Percentiles rank a stretch among this genome's conserved stretches.
phyloP scores from a whole-genome alignment of 2,888 invertebrate genomes.

The Hirtodrosophila confusa region DNA sequence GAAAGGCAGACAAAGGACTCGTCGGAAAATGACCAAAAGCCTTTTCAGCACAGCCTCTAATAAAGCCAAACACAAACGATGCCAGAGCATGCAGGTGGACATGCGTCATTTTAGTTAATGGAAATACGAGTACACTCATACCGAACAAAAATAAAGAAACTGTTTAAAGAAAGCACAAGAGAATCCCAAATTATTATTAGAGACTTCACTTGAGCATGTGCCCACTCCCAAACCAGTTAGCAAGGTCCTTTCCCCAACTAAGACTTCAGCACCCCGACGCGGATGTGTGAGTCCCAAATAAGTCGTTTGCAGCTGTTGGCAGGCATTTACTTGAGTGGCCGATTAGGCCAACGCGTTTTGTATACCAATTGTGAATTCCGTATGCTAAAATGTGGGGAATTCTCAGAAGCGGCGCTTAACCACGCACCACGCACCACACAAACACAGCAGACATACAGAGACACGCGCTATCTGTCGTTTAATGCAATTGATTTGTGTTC shows the following conservation, averaged over 20 bases:
- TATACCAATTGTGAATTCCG: slow-evolving; percentile 56
- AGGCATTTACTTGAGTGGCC: slow-evolving; percentile 65
- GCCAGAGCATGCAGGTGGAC: slow-evolving; percentile 10
- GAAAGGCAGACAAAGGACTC: slow-evolving; percentile 26
- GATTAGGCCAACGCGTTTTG: slow-evolving; percentile 46
- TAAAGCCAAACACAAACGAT: slow-evolving; percentile 6
- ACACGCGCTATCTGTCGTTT: slow-evolving; percentile 59
- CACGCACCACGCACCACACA: neutral
- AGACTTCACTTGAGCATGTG: slow-evolving; percentile 47
- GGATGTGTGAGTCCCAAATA: slow-evolving; percentile 64
- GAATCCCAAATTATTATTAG: slow-evolving; percentile 55
- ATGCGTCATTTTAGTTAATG: slow-evolving; percentile 16
- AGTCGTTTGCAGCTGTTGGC: slow-evolving; percentile 73
- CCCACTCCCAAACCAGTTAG: slow-evolving; percentile 17
- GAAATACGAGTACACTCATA: slow-evolving; percentile 5
- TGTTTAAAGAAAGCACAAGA: slow-evolving; percentile 18
- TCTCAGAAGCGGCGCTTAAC: slow-evolving; percentile 9
- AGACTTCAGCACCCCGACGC: neutral
- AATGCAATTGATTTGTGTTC: slow-evolving; percentile 76
- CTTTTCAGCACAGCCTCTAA: slow-evolving; percentile 18
- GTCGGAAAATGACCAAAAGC: slow-evolving; percentile 37
- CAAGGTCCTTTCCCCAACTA: neutral
- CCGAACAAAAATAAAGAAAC: slow-evolving; percentile 1
- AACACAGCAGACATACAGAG: slow-evolving; percentile 14
- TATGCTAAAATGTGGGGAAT: slow-evolving; percentile 44